Evolutionary conservation across 2,797 vertebrate genomes (phyloP).

Genomic region (Myotis daubentonii): DNA sequence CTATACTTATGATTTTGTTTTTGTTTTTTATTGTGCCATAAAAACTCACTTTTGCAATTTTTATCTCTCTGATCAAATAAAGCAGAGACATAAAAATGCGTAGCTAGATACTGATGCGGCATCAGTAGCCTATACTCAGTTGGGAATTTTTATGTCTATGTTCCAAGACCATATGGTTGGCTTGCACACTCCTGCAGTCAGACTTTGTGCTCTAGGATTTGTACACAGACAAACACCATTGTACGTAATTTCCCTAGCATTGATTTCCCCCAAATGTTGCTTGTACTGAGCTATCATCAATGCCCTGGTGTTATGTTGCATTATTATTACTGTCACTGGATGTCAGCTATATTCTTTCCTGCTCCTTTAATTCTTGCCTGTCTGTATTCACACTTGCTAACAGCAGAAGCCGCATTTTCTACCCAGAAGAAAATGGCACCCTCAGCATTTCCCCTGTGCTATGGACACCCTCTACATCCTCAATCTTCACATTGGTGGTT

Average conservation of each 20-base stretch:
- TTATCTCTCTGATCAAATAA: neutral
- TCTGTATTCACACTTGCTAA: neutral
- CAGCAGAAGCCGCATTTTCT: neutral
- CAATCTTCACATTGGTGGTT: neutral
- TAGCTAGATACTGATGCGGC: neutral
- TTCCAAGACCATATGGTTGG: neutral
- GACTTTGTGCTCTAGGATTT: neutral
- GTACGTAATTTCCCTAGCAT: neutral
- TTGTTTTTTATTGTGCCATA: neutral
- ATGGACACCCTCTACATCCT: rapidly evolving
- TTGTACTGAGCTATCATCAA: neutral
- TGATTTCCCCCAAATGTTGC: neutral
- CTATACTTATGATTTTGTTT: neutral
- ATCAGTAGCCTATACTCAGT: neutral
- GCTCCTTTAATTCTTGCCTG: neutral
- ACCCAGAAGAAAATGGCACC: neutral
- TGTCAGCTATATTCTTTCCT: neutral
- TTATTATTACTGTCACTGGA: neutral
- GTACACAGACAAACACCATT: neutral
- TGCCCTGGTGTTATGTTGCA: neutral
- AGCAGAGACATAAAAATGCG: neutral
- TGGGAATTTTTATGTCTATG: neutral
- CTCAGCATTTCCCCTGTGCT: neutral
- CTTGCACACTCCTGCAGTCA: neutral
- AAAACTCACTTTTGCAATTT: neutral